Evolutionary conservation across 2,888 invertebrate species (phyloP), one percentile per base, ranked within the genome.

Genomic region (Calameuta idolon): DNA sequence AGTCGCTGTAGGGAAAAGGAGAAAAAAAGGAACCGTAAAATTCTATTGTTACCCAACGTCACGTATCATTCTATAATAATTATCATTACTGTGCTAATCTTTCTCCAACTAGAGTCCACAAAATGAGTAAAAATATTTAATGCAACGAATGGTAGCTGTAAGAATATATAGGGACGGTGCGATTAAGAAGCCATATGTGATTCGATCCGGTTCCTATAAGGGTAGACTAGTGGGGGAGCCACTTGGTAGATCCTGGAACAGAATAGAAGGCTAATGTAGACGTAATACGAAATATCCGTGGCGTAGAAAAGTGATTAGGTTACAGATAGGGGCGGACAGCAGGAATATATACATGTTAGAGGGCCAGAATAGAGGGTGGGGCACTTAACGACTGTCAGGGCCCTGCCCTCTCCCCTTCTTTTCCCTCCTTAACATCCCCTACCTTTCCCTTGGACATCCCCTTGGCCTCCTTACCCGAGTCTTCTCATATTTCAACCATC

Each of bases 401-500:
- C 87, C 89, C 89, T 87, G 89, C 90, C 88, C 88, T 87, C 86
- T 85, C 83, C 85, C 85, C 84, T 78, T 81, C 84, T 81, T 86
- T 84, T 79, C 84, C 85, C 83, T 85, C 86, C 85, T 84, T 55
- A 55, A 55, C 55, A 55, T 55, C 55, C 55, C 55, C 34, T 23
- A n/a, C 35, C 37, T 35, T 34, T 34, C 37, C 35, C 34, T 55
- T 34, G 73, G 73, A 31, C 74, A 34, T 77, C 40, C 75, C 40
- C 69, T 77, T 71, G 34, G 30, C 37, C 37, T 75, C 30, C 71
- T 71, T 85, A 83, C 81, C 82, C 83, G 80, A 82, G 81, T 85
- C 84, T 89, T 89, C 90, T 91, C 90, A 81, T 85, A 86, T 91
- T 91, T 88, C 91, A 88, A 85, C 85, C 90, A 86, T 90, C 91